Conservation (phyloP, 2,113 vertebrate species). For the Anarhynchus alexandrinus region DNA sequence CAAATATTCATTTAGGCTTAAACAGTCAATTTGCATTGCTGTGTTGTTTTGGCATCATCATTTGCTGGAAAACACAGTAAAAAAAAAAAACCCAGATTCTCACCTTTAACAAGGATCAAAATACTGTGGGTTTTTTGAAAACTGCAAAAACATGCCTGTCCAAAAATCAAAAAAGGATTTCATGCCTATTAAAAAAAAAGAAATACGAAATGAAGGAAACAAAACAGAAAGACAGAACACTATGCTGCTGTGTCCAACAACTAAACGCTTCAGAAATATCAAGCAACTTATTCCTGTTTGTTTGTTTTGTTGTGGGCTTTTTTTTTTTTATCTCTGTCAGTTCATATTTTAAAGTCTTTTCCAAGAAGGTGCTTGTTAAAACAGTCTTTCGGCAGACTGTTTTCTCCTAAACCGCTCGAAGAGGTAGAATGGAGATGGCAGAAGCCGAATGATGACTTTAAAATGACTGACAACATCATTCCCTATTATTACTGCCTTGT, state of each 20-base stretch:
- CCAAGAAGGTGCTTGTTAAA: constrained; percentile 50
- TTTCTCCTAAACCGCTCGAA: constrained; percentile 28
- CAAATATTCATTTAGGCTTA: neutral
- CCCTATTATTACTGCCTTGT: constrained; percentile 68
- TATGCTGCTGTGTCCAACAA: neutral
- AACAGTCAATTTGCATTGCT: neutral
- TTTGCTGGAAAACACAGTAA: neutral
- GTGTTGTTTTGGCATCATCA: neutral
- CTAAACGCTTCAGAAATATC: constrained; percentile 19
- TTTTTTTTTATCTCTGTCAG: neutral
- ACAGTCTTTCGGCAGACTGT: constrained; percentile 16
- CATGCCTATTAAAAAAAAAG: neutral
- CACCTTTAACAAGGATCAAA: neutral
- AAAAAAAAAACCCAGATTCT: neutral
- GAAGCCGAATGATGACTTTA: constrained; percentile 62
- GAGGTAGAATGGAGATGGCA: constrained; percentile 60
- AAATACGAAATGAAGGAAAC: neutral
- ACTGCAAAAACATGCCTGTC: neutral
- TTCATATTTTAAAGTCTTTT: constrained; percentile 46
- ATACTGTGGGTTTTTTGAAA: neutral
- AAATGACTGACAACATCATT: constrained; percentile 76
- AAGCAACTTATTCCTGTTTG: constrained; percentile 33
- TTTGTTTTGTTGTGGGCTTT: neutral
- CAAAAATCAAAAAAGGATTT: neutral
- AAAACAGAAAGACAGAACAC: neutral